Evolutionary conservation across 2,888 invertebrate species (phyloP).

Genomic region (Cataglyphis altisquamis): DNA sequence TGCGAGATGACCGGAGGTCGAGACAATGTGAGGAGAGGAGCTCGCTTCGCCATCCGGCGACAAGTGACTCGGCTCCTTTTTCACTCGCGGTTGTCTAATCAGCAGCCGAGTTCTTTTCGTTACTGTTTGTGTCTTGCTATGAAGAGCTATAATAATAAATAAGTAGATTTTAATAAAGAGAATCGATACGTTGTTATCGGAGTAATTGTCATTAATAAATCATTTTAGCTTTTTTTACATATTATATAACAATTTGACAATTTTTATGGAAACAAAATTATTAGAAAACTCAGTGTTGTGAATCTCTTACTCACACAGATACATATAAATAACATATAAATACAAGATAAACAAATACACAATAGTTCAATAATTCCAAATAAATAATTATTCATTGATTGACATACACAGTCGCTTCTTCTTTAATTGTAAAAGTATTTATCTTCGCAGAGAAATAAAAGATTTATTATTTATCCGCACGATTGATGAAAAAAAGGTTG

Average conservation of each 20-base stretch:
- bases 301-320: not conserved
- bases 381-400: not conserved
- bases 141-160: constrained; percentile 55
- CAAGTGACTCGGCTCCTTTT: constrained; percentile 88
- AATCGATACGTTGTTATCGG: not conserved
- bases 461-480: not conserved
- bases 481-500: constrained; percentile 26
- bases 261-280: not conserved
- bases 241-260: not conserved
- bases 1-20: constrained; percentile 85
- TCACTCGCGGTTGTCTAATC: constrained; percentile 90
- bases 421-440: not conserved
- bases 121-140: constrained; percentile 53
- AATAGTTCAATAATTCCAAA: not conserved
- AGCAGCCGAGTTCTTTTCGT: constrained; percentile 87
- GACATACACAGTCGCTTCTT: not conserved
- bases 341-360: not conserved
- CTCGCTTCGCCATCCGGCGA: constrained; percentile 84
- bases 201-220: not conserved
- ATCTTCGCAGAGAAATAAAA: not conserved
- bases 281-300: not conserved
- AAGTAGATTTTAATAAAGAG: not conserved
- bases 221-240: not conserved
- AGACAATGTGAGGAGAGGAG: constrained; percentile 80
- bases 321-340: not conserved